These are phyloP conservation scores for Chunga burmeisteri DNA, from an alignment of 2,113 vertebrate genomes.

Conservation along the genomic window DNA sequence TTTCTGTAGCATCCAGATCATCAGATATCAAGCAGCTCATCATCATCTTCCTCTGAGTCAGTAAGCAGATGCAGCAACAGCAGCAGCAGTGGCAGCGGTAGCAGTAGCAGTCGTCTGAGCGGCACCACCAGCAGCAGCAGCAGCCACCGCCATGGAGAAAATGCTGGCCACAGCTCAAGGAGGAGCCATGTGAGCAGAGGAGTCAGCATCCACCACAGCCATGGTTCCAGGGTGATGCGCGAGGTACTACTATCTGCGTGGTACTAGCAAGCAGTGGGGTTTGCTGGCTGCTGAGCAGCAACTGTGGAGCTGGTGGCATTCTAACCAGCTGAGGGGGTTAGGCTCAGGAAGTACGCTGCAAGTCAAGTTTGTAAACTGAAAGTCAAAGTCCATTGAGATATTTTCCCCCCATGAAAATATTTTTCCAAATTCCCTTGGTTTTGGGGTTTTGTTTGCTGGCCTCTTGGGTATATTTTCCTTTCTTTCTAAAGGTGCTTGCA, in stretches of 20 bases:
- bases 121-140: neutral
- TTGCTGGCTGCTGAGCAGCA: neutral
- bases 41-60: conserved; percentile 17
- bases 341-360: neutral
- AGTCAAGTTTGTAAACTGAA: neutral
- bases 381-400: neutral
- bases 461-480: neutral
- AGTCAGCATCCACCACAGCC: neutral
- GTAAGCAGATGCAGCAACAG: neutral
- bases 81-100: neutral
- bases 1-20: neutral
- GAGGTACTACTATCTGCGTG: neutral
- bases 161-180: neutral
- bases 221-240: neutral
- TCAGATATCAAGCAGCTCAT: neutral
- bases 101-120: neutral
- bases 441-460: neutral
- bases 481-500: neutral
- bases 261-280: neutral
- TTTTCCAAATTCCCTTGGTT: neutral
- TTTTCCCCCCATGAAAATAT: neutral
- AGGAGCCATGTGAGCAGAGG: neutral
- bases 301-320: too few relatives aligned
- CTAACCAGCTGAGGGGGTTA: neutral
- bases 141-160: neutral